Percentiles rank a stretch among this genome's conserved stretches.
Conservation (phyloP, 2,797 vertebrate genomes). For the Acanthopagrus latus region DNA sequence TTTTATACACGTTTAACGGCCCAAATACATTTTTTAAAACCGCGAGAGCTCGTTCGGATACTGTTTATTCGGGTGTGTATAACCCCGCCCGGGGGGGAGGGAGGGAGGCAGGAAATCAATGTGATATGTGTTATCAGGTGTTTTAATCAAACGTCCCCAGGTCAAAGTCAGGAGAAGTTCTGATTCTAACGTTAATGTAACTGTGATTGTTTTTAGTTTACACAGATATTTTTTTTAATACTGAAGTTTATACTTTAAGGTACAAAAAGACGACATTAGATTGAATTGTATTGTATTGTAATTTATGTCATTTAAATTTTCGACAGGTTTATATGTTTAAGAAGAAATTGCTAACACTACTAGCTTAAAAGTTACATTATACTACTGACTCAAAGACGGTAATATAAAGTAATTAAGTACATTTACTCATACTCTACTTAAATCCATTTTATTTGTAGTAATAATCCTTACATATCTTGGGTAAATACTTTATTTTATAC, state of each 20-base stretch:
- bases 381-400: background rate
- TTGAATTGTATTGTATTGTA: fast-evolving
- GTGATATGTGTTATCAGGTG: constrained; percentile 9
- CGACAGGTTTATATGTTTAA: background rate
- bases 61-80: background rate
- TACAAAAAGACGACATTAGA: too few species aligned
- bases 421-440: too few species aligned
- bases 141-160: constrained; percentile 51
- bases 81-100: constrained; percentile 7
- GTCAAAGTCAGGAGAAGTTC: constrained; percentile 38
- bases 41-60: fast-evolving
- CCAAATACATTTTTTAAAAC: too few species aligned
- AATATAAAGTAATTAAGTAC: too few species aligned
- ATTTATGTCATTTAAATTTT: background rate
- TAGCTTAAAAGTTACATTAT: background rate
- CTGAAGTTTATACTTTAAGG: fast-evolving
- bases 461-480: too few species aligned
- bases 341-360: too few species aligned
- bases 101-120: background rate
- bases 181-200: background rate
- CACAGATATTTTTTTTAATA: background rate
- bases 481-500: too few species aligned
- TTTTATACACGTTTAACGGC: background rate
- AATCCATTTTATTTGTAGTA: too few species aligned
- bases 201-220: background rate